Conservation (phyloP, 2,888 invertebrate genomes). For the Cybosia mesomella region DNA sequence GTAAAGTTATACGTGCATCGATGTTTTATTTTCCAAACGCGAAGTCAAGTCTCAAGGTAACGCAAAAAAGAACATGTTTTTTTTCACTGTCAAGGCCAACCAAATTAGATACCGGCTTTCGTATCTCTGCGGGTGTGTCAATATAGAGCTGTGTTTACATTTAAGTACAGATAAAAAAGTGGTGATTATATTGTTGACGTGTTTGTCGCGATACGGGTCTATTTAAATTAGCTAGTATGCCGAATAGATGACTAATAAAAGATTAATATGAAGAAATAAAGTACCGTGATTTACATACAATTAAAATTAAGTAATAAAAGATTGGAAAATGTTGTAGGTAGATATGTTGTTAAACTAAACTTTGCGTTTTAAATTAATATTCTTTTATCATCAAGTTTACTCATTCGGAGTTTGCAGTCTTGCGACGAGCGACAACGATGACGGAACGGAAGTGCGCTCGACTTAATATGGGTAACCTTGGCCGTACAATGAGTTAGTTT, state of each 20-base stretch:
- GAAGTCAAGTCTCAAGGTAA: conserved; percentile 70
- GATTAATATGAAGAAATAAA: conserved; percentile 1
- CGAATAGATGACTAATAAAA: conserved; percentile 10
- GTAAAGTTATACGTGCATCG: conserved; percentile 47
- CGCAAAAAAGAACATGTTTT: conserved; percentile 72
- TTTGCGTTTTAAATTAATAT: conserved; percentile 40
- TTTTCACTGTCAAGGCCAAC: conserved; percentile 86
- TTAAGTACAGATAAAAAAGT: conserved; percentile 70
- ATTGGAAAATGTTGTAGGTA: background rate
- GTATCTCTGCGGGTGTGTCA: conserved; percentile 78
- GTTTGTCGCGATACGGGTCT: conserved; percentile 37
- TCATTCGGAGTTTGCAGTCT: conserved; percentile 38
- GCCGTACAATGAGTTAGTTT: conserved; percentile 69
- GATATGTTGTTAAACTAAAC: background rate
- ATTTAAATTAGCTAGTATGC: conserved; percentile 24
- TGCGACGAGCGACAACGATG: conserved; percentile 36
- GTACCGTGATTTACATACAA: background rate
- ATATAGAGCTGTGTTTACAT: conserved; percentile 79
- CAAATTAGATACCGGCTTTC: conserved; percentile 80
- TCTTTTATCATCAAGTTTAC: conserved; percentile 27
- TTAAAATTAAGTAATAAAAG: background rate
- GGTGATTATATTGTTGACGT: conserved; percentile 56
- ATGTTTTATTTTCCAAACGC: conserved; percentile 54
- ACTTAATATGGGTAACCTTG: conserved; percentile 83
- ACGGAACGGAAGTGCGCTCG: conserved; percentile 72